Evolutionary conservation across 2,113 vertebrate species (phyloP).

Genomic region (Pongo abelii): DNA sequence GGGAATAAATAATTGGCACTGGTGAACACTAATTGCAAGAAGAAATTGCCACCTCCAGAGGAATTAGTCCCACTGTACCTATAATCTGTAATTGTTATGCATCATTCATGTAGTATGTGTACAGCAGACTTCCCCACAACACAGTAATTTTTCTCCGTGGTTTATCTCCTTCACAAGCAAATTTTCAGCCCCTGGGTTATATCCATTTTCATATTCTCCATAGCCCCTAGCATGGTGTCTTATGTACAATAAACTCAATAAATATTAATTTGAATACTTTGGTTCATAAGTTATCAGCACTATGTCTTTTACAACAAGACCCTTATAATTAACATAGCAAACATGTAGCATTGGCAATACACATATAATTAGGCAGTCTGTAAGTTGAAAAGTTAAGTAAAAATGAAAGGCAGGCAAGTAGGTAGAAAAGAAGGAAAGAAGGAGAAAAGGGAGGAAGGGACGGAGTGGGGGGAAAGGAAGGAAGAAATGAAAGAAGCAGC

Average conservation of each 20-base stretch:
- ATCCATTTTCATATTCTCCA: not conserved
- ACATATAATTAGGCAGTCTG: not conserved
- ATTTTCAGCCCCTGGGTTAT: not conserved
- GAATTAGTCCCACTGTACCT: not conserved
- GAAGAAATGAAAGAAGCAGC: not conserved
- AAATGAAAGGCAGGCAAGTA: not conserved
- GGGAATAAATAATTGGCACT: not conserved
- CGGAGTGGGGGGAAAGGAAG: not conserved
- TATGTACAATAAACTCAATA: slow-evolving; percentile 6
- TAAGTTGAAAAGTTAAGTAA: slow-evolving; percentile 9
- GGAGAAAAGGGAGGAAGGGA: accelerated
- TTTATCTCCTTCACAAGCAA: not conserved
- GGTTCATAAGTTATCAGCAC: slow-evolving; percentile 23
- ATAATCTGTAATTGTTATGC: not conserved
- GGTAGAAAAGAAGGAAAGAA: not conserved
- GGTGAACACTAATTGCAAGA: not conserved
- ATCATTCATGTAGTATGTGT: not conserved
- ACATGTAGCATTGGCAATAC: not conserved
- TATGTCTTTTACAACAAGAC: not conserved
- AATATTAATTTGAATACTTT: slow-evolving; percentile 26
- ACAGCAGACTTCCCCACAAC: not conserved
- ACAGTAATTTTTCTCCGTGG: not conserved
- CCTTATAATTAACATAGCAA: not conserved
- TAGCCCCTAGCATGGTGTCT: not conserved
- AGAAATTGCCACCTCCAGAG: not conserved